Evolutionary conservation across 2,888 invertebrate species (phyloP), one percentile per base, ranked within the genome.

Genomic region (Ormia ochracea): DNA sequence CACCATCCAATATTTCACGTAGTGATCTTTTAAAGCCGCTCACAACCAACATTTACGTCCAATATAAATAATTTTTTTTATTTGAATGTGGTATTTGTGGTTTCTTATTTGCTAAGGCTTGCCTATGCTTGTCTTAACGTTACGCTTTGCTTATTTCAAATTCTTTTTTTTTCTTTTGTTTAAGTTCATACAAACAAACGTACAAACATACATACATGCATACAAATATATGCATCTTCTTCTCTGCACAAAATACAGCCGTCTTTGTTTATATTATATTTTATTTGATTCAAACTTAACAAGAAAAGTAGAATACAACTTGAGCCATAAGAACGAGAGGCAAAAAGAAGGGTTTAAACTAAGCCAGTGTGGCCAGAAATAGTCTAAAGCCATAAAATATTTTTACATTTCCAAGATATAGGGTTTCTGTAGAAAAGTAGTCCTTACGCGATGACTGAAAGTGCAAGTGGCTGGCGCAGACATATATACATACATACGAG

Each of bases 81-180:
- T 45, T 45, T 48, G 4, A 38, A 23, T 69, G 48, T 38, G 56
- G 26, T 65, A 31, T 48, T 50, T 48, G 56, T 28, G 56, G 73
- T 74, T 58, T 17, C 23, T 48, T 63, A 33, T 58, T 69, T 63
- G 19, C 59, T 52, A 66, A 73, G 28, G 45, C 9, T 61, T 59
- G 36, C 23, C 31, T 65, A 26, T 17, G 14, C 5, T 66, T 23
- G 66, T 48, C 59, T 70, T 43, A 61, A 72, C 38, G 73, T 68
- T 73, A 61, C 68, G 78, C 78, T 68, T 73, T 61, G 59, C 54
- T 73, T 78, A 59, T 59, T 78, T 72, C 43, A 52, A 52, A 52
- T 72, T 56, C 7, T 43, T 43, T 31, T 65, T 63, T 36, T 26
- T 48, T 73, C 5, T 43, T 33, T 26, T 43, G n/a, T 23, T 21